Evolutionary conservation across 2,797 vertebrate species (phyloP).

Genomic region (Channallabes apus): DNA sequence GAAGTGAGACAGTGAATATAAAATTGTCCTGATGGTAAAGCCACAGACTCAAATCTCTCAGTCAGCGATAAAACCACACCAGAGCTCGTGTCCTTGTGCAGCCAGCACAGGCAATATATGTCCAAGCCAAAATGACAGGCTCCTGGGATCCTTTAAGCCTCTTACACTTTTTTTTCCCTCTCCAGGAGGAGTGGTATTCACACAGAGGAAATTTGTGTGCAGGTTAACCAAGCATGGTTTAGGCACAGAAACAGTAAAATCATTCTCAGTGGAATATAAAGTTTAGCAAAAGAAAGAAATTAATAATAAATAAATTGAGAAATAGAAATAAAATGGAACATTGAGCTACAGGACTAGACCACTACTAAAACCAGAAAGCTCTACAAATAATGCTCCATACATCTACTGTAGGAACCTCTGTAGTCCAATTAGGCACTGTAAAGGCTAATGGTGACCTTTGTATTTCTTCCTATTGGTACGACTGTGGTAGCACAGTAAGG

Average conservation of each 20-base stretch:
- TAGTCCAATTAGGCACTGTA: no score
- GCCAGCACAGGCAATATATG: slow-evolving; percentile 55
- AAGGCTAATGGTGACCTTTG: no score
- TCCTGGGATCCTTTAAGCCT: slow-evolving; percentile 75
- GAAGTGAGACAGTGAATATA: slow-evolving; percentile 1
- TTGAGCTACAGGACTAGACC: neutral
- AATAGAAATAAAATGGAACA: neutral
- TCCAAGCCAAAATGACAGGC: slow-evolving; percentile 65
- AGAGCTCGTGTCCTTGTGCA: neutral
- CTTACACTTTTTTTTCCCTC: slow-evolving; percentile 65
- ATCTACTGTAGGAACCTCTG: no score
- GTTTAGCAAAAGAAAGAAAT: neutral
- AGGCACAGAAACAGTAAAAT: slow-evolving; percentile 64
- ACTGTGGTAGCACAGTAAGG: no score
- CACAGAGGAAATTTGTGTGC: slow-evolving; percentile 44
- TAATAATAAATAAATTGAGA: neutral
- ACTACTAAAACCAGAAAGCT: neutral
- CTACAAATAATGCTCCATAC: neutral
- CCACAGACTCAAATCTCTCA: neutral
- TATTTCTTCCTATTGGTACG: no score
- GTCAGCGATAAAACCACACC: slow-evolving; percentile 8
- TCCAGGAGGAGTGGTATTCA: slow-evolving; percentile 50
- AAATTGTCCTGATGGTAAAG: slow-evolving; percentile 16
- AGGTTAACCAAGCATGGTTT: slow-evolving; percentile 63
- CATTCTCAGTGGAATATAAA: slow-evolving; percentile 52